These are phyloP conservation scores for Scaptomyza graminum DNA, from an alignment of 1,140 invertebrate genomes.

Conservation along the genomic window DNA sequence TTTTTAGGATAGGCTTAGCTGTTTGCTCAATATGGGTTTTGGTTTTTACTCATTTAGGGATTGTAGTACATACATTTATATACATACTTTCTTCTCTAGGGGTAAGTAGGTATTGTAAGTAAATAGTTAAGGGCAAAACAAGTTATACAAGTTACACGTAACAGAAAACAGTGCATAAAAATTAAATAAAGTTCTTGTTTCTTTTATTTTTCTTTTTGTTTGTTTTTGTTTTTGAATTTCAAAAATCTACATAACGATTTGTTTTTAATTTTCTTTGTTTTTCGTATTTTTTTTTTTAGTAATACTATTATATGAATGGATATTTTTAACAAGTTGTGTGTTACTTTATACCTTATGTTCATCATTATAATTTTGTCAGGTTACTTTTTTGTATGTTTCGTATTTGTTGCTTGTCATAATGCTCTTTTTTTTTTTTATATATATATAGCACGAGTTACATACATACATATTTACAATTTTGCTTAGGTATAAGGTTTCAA, in stretches of 20 bases:
- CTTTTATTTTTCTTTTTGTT: conserved; percentile 44
- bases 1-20: conserved; percentile 37
- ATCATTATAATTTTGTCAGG: conserved; percentile 74
- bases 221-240: conserved; percentile 43
- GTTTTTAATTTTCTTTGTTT: conserved; percentile 31
- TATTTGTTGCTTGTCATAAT: conserved; percentile 62
- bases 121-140: conserved; percentile 59
- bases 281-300: conserved; percentile 22
- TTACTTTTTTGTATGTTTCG: conserved; percentile 75
- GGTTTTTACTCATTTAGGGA: conserved; percentile 25
- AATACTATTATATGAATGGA: conserved; percentile 64
- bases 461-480: conserved; percentile 56
- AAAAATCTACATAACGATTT: conserved; percentile 54
- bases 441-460: conserved; percentile 40
- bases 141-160: conserved; percentile 70
- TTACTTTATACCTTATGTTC: conserved; percentile 69
- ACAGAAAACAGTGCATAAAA: conserved; percentile 82
- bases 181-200: conserved; percentile 65
- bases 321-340: conserved; percentile 67
- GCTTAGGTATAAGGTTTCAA: conserved; percentile 35
- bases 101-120: conserved; percentile 27
- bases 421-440: conserved; percentile 20
- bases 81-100: conserved; percentile 42
- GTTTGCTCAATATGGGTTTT: conserved; percentile 40
- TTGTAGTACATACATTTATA: conserved; percentile 5